phyloP scores from a whole-genome alignment of 2,113 vertebrate genomes.

The Myiopsitta monachus region DNA sequence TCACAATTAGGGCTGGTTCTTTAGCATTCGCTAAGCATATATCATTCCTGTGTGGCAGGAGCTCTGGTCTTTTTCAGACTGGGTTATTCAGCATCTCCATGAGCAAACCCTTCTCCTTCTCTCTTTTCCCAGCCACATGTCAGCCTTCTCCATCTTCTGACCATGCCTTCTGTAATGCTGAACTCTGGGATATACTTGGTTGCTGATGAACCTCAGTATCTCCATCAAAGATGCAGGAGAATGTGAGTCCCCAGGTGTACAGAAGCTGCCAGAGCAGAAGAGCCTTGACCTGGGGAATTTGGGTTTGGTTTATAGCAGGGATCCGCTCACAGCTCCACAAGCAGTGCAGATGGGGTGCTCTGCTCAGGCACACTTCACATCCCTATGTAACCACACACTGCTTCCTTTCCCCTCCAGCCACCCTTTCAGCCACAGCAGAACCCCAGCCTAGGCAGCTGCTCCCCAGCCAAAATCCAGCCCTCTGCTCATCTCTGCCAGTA shows the following conservation, averaged over 20 bases:
- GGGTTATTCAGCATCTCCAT: background rate
- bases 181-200: fast-evolving
- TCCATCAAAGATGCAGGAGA: background rate
- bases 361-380: fast-evolving
- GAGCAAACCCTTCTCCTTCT: background rate
- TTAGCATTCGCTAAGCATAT: background rate
- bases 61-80: background rate
- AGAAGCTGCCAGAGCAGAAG: background rate
- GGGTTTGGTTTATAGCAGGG: background rate
- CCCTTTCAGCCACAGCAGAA: background rate
- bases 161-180: background rate
- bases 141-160: background rate
- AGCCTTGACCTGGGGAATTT: background rate
- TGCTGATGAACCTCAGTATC: background rate
- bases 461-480: background rate
- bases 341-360: background rate
- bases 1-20: background rate
- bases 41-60: background rate
- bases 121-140: background rate
- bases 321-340: background rate
- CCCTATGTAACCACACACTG: background rate
- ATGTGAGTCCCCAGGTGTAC: background rate
- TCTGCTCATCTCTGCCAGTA: background rate
- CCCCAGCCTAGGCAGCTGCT: background rate
- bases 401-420: background rate